phyloP scores from a whole-genome alignment of 2,888 invertebrate genomes.

The Melinopterus prodromus region DNA sequence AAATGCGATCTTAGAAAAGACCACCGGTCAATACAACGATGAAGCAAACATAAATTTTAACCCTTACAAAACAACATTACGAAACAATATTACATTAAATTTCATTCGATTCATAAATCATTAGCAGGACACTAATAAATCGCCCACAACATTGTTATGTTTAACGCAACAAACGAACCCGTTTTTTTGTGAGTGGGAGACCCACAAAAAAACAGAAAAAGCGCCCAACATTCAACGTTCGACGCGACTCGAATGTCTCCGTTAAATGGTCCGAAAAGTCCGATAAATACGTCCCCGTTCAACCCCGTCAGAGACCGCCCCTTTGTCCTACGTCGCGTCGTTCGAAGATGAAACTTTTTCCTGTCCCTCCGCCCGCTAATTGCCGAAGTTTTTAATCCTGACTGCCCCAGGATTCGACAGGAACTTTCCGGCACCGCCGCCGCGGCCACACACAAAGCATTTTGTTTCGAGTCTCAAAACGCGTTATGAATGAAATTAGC shows the following conservation, averaged over 20 bases:
- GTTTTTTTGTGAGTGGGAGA: too few relatives aligned
- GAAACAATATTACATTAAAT: too few relatives aligned
- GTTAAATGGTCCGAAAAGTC: background rate
- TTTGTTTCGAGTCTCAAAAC: background rate
- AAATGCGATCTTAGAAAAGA: too few relatives aligned
- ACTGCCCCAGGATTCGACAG: background rate
- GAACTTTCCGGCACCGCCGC: background rate
- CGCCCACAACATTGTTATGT: too few relatives aligned
- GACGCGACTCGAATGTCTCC: background rate
- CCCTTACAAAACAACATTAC: too few relatives aligned
- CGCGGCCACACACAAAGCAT: background rate
- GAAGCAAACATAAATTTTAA: too few relatives aligned
- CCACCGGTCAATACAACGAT: too few relatives aligned
- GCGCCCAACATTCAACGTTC: background rate
- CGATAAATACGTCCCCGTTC: slow-evolving; percentile 4
- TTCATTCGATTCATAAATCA: too few relatives aligned
- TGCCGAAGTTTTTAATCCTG: background rate
- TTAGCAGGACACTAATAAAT: too few relatives aligned
- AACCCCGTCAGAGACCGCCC: background rate
- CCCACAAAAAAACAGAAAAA: background rate
- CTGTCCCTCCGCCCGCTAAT: background rate
- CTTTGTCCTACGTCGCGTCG: background rate
- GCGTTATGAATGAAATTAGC: slow-evolving; percentile 4
- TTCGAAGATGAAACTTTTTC: background rate
- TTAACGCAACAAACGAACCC: too few relatives aligned